Conservation (phyloP, 2,113 vertebrate genomes). For the Geococcyx californianus region DNA sequence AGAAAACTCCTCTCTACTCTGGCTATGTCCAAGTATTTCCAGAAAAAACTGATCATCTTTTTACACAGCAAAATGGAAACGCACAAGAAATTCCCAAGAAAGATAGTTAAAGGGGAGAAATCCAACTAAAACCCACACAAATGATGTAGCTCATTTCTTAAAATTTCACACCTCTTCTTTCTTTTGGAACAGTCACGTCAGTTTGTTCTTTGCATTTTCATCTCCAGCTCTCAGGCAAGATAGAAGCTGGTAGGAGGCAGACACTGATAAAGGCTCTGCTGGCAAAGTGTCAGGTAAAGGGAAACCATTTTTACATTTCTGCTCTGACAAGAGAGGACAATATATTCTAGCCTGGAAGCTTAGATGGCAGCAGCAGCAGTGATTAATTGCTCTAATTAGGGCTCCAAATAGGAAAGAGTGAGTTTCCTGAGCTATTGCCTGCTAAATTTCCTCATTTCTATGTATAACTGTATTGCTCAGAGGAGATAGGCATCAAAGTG, state of each 20-base stretch:
- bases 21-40: background rate
- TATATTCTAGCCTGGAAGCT: conserved; percentile 44
- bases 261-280: conserved; percentile 34
- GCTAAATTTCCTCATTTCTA: conserved; percentile 39
- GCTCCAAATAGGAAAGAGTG: conserved; percentile 23
- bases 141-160: background rate
- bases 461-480: conserved; percentile 49
- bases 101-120: background rate
- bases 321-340: conserved; percentile 39
- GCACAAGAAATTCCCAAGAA: background rate
- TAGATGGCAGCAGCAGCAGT: conserved; percentile 48
- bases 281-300: conserved; percentile 28
- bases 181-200: background rate
- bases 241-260: conserved; percentile 48
- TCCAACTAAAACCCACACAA: background rate
- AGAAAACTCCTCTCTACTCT: background rate
- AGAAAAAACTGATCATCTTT: background rate
- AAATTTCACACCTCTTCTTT: conserved; percentile 23
- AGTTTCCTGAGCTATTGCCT: conserved; percentile 25
- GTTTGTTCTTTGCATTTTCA: conserved; percentile 34
- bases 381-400: conserved; percentile 68
- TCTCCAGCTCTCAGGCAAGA: background rate
- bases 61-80: background rate
- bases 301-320: conserved; percentile 54
- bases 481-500: conserved; percentile 18